phyloP scores from a whole-genome alignment of 2,113 vertebrate species.

The Trematocara nigrifrons region DNA sequence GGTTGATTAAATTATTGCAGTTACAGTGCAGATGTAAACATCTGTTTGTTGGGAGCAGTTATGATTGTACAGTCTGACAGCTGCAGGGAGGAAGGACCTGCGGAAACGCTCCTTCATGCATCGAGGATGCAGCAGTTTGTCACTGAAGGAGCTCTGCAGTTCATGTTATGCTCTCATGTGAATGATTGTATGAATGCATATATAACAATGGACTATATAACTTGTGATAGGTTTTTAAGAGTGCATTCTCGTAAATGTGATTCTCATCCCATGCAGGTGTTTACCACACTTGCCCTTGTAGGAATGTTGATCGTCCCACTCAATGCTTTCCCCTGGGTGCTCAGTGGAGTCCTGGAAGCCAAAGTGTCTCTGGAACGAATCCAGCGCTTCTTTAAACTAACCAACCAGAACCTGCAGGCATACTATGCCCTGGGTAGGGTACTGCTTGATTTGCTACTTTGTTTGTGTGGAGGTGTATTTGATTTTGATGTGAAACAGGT shows the following conservation, averaged over 20 bases:
- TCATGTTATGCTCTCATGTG: no score
- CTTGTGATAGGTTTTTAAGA: neutral
- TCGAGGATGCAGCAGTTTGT: no score
- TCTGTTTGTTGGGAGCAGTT: no score
- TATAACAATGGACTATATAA: neutral
- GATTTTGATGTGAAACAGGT: neutral
- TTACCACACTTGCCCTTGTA: constrained; percentile 90
- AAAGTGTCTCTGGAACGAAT: constrained; percentile 93
- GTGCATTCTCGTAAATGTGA: neutral
- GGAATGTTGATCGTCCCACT: constrained; percentile 91
- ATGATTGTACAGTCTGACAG: no score
- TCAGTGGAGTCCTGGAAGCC: constrained; percentile 88
- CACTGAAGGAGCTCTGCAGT: no score
- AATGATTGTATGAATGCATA: neutral
- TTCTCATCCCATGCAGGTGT: constrained; percentile 76
- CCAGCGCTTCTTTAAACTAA: constrained; percentile 83
- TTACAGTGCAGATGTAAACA: no score
- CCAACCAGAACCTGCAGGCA: constrained; percentile 76
- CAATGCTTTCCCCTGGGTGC: constrained; percentile 92
- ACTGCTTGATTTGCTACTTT: neutral
- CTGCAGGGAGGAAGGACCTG: no score
- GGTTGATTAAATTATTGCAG: no score
- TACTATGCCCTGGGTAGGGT: constrained; percentile 75
- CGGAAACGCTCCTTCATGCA: no score
- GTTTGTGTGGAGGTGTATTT: neutral